These are phyloP conservation scores for Paramormyrops kingsleyae DNA, from an alignment of 2,113 vertebrate genomes.

Conservation along the genomic window DNA sequence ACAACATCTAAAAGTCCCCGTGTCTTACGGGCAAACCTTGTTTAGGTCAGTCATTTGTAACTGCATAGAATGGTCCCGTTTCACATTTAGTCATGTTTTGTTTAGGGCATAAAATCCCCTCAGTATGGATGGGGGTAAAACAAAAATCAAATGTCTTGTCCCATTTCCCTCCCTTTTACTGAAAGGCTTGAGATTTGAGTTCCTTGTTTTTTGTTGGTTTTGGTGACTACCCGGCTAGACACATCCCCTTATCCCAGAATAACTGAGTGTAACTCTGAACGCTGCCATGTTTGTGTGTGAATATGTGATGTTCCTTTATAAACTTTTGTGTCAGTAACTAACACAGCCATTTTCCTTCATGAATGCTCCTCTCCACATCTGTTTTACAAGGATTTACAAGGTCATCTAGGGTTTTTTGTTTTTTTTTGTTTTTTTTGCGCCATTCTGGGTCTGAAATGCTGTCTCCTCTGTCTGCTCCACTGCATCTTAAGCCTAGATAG, in stretches of 20 bases:
- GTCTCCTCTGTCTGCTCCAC: neutral
- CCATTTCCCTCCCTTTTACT: neutral
- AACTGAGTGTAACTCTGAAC: neutral
- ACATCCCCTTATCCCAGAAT: neutral
- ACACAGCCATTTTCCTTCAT: neutral
- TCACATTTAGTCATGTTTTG: neutral
- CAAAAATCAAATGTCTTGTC: neutral
- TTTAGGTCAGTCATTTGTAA: neutral
- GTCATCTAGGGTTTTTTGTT: neutral
- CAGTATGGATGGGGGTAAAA: neutral
- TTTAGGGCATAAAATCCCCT: neutral
- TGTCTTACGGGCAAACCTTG: neutral
- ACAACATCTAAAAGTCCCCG: neutral
- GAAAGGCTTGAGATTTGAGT: neutral
- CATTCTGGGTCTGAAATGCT: neutral
- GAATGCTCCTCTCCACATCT: neutral
- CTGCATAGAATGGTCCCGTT: constrained; percentile 8
- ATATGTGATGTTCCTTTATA: neutral
- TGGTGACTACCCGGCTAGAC: neutral
- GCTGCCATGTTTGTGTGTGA: neutral
- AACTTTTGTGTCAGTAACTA: neutral
- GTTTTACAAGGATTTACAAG: neutral
- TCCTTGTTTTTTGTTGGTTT: neutral
- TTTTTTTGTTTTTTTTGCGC: too few relatives aligned
- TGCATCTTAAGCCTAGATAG: neutral